Conservation (phyloP, 2,888 invertebrate species). For the Macrosiphum euphorbiae region DNA sequence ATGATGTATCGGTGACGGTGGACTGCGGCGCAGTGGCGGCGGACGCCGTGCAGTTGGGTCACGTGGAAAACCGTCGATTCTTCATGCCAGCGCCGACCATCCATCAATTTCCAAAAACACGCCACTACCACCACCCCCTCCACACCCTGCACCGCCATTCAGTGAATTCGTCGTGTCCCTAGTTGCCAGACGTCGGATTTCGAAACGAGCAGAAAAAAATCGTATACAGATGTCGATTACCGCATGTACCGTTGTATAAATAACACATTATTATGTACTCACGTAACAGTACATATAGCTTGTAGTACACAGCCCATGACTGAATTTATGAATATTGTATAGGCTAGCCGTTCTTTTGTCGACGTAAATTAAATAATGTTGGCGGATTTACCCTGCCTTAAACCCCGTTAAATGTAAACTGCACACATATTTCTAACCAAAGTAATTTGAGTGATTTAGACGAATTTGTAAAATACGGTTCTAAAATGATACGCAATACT, state of each 20-base stretch:
- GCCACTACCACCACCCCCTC: neutral
- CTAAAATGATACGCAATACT: too few species aligned
- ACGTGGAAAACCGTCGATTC: constrained; percentile 65
- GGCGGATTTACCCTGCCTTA: too few species aligned
- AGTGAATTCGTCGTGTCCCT: neutral
- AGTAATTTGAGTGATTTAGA: too few species aligned
- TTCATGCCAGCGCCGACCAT: constrained; percentile 55
- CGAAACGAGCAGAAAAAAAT: neutral
- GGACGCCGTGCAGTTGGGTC: constrained; percentile 50
- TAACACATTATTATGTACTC: neutral
- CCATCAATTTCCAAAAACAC: constrained; percentile 61
- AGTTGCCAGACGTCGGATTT: neutral
- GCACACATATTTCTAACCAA: too few species aligned
- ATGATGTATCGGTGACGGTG: constrained; percentile 57
- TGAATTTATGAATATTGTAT: neutral
- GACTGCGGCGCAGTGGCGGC: neutral
- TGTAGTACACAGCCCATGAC: neutral
- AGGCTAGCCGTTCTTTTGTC: neutral
- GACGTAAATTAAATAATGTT: too few species aligned
- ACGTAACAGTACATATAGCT: neutral
- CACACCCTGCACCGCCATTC: neutral
- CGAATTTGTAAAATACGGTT: too few species aligned
- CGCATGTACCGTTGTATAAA: neutral
- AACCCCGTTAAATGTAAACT: too few species aligned
- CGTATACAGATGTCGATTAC: constrained; percentile 31